Base-by-base conservation (phyloP, 2,888 invertebrate species). In the Tuberolachnus salignus region DNA sequence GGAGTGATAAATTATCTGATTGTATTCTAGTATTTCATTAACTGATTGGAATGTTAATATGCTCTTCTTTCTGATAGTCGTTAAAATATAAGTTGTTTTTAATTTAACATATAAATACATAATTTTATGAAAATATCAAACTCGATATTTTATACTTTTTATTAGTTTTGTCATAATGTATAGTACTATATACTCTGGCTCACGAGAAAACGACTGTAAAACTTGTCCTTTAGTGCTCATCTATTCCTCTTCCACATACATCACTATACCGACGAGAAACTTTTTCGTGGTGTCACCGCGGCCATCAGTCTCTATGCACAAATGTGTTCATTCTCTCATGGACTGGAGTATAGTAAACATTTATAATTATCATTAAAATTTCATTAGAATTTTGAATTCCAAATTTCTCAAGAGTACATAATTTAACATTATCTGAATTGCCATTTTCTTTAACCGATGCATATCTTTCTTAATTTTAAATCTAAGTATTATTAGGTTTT, bases 401-500 rank as follows among this genome's bases (percentile, higher is more conserved):
- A 61, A 34, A 42, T 61, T 11, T 61, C 34, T 61, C 34, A 34
- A 61, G n/a, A 61, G n/a, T 10, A 42, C 26, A 61, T 34, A 34
- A 61, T 19, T 61, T 34, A 34, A 42, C 11, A 26, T 16, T 61
- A 11, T 61, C 34, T 11, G 26, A 46, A 64, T 44, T 16, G 59
- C 23, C 26, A 51, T 1, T 1, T 64, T 44, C 14, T 42, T n/a
- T 13, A 21, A 53, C 34, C 19, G 19, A 19, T 16, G n/a, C 14
- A 53, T 42, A n/a, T 57, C 23, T 72, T 51, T 61, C 16, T 59
- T 8, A 49, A 61, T 16, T 14, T 34, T 3, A 72, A 72, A 61
- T 9, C 26, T 21, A 72, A 72, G 72, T 49, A 49, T 72, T 67
- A 42, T 14, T 57, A 57, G 13, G 59, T 49, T 72, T 34, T 34